Evolutionary conservation across 2,113 vertebrate genomes (phyloP).

Genomic region (Vicugna pacos): DNA sequence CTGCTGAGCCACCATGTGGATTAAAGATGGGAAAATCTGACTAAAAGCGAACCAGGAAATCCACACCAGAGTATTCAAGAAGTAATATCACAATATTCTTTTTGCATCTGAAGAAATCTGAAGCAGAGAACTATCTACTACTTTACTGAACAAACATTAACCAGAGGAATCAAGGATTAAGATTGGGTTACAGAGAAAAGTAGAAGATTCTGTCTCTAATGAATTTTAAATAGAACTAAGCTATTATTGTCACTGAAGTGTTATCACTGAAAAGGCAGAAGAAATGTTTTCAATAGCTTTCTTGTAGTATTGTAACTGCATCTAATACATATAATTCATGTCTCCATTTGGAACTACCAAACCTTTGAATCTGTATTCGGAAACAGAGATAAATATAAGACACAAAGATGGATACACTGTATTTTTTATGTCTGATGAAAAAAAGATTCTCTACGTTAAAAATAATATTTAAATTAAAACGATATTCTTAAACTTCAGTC

Average conservation of each 20-base stretch:
- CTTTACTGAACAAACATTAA: background rate
- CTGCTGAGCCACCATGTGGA: background rate
- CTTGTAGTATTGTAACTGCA: background rate
- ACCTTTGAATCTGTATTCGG: background rate
- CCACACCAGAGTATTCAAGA: constrained; percentile 42
- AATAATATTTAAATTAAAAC: constrained; percentile 41
- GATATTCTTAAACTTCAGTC: background rate
- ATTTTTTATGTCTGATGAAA: constrained; percentile 15
- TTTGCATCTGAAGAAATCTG: constrained; percentile 18
- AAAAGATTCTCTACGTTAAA: background rate
- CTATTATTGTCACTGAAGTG: background rate
- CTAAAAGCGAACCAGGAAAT: constrained; percentile 11
- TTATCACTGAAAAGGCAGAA: constrained; percentile 25
- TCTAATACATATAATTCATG: background rate
- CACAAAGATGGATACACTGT: background rate
- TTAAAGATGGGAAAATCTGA: constrained; percentile 29
- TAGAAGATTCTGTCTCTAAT: background rate
- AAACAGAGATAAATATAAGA: constrained; percentile 11
- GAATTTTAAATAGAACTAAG: constrained; percentile 45
- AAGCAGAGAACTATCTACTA: background rate
- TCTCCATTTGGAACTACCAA: background rate
- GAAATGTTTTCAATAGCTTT: background rate
- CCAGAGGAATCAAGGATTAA: background rate
- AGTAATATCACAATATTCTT: background rate
- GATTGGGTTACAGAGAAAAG: background rate